A percentile compares a stretch with the other conserved stretches of the same genome.
Evolutionary conservation across 2,888 invertebrate genomes (phyloP).

Genomic region (Danaus chrysippus): DNA sequence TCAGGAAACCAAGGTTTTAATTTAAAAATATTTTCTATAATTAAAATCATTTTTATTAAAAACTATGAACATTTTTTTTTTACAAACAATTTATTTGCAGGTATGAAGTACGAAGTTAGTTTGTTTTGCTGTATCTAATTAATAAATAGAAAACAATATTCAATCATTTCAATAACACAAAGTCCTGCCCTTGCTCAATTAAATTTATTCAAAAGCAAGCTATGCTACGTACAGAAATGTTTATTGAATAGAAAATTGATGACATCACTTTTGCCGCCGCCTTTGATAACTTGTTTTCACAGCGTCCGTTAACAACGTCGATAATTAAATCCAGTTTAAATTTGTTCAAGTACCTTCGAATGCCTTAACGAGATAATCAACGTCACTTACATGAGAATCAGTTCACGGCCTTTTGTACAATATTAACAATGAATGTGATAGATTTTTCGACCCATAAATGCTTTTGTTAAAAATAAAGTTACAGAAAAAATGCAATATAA

Average conservation of each 20-base stretch:
- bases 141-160: slow-evolving; percentile 10
- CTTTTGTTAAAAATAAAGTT: too few relatives aligned
- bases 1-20: too few relatives aligned
- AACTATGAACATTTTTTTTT: too few relatives aligned
- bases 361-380: too few relatives aligned
- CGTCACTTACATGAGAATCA: too few relatives aligned
- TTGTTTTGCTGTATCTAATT: slow-evolving; percentile 6
- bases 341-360: background rate
- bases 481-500: too few relatives aligned
- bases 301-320: background rate
- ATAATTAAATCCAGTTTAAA: background rate
- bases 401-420: too few relatives aligned
- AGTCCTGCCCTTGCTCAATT: slow-evolving; percentile 20
- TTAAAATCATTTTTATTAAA: too few relatives aligned
- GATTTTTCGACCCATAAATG: too few relatives aligned
- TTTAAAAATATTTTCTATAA: too few relatives aligned
- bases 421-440: too few relatives aligned
- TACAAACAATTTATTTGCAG: background rate
- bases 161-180: slow-evolving; percentile 16
- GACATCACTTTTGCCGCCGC: slow-evolving; percentile 12
- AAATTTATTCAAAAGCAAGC: slow-evolving; percentile 22
- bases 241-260: slow-evolving; percentile 19
- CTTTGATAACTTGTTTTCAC: slow-evolving; percentile 15
- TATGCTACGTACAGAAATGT: slow-evolving; percentile 17
- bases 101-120: background rate